These are phyloP conservation scores for Galbula dea DNA, from an alignment of 2,113 vertebrate species.

Conservation along the genomic window DNA sequence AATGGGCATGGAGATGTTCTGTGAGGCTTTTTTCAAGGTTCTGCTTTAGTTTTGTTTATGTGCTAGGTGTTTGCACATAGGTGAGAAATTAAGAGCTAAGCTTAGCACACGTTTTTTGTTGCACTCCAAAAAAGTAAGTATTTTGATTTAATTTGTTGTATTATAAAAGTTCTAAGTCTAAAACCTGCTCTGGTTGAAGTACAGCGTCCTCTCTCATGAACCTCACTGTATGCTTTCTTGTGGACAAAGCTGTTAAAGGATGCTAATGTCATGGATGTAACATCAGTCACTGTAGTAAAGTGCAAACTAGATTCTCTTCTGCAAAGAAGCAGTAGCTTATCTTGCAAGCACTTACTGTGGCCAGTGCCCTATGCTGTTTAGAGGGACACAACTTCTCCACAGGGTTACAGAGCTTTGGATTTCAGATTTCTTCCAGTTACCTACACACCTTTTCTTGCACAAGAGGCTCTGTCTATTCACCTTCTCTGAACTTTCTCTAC, in stretches of 20 bases:
- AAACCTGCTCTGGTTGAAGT: neutral
- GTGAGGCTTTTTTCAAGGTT: neutral
- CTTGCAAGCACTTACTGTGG: neutral
- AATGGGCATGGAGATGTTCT: neutral
- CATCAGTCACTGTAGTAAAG: neutral
- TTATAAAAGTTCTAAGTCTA: neutral
- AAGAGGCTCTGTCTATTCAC: neutral
- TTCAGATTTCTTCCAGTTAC: neutral
- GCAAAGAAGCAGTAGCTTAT: neutral
- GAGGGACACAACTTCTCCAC: neutral
- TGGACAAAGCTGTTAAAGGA: neutral
- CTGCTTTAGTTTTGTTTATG: neutral
- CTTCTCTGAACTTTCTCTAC: neutral
- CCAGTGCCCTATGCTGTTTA: neutral
- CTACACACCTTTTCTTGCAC: neutral
- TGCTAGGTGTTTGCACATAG: neutral
- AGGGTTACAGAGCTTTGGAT: neutral
- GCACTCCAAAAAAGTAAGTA: neutral
- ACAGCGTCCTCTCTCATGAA: neutral
- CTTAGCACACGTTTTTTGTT: neutral
- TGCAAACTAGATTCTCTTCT: neutral
- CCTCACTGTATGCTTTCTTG: neutral
- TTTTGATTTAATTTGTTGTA: neutral
- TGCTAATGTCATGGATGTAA: neutral
- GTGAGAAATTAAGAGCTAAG: neutral